Base-by-base conservation (phyloP, 2,888 invertebrate genomes). In the Clusia tigrina region DNA sequence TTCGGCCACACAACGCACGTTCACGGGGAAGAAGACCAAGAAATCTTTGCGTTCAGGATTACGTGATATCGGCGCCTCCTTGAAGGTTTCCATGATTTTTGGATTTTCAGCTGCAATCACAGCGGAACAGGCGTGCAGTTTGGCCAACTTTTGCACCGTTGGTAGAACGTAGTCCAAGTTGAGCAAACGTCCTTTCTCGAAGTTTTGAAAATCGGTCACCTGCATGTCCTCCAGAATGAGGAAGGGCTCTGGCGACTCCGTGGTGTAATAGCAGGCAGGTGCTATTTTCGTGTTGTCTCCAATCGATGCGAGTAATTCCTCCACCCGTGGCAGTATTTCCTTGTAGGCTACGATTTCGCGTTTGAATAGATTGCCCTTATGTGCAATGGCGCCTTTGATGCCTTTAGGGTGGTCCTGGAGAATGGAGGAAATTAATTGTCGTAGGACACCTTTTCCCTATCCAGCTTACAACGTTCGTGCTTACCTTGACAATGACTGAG, bases 161-260 rank as follows among this genome's bases (percentile, higher is more conserved):
- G 85, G 76, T 58, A 85, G 70, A 58, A 85, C 83, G 69, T 88
- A 87, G 23, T 85, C 82, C 63, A 86, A 76, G 74, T 88, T 88
- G 12, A 89, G 81, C 17, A 88, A 86, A 23, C 81, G 76, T 32
- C 85, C 83, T 24, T 86, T 84, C 68, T 86, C 84, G n/a, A 85
- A 85, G 82, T 87, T 86, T 54, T 84, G 82, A 71, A 83, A 89
- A n/a, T 87, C 87, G 42, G 80, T 74, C 1, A 83, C 76, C 17
- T 84, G 81, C 69, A 89, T 80, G 73, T 89, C 89, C 70, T 89
- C 87, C 42, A 89, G 75, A 1, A 88, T 74, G 1, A 85, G 67
- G 61, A 85, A 78, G 0, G 82, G 81, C 52, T 81, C 77, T 1
- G 84, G 84, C 20, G 77, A 74, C 66, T 80, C 80, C 22, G 82